phyloP scores from a whole-genome alignment of 2,888 invertebrate genomes.

The Coleophora deauratella region DNA sequence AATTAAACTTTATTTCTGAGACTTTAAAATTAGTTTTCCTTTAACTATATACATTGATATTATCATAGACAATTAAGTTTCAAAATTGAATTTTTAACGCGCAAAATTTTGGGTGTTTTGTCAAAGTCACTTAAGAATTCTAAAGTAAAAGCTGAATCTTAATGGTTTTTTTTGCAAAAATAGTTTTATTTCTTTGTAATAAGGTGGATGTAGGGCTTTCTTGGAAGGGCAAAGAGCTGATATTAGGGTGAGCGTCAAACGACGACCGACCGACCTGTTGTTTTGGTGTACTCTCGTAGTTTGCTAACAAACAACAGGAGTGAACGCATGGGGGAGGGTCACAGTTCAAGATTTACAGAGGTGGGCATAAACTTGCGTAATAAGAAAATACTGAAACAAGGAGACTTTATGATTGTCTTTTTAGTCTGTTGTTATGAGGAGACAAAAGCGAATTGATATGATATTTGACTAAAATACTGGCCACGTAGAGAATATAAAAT shows the following conservation, averaged over 20 bases:
- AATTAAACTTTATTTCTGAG: background rate
- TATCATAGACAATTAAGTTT: conserved; percentile 12
- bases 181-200: background rate
- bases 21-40: background rate
- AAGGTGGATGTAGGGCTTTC: background rate
- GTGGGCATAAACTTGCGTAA: too few relatives aligned
- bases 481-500: too few relatives aligned
- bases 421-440: too few relatives aligned
- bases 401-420: too few relatives aligned
- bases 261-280: conserved; percentile 9
- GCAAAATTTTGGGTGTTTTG: conserved; percentile 9
- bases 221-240: conserved; percentile 13
- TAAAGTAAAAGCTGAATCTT: background rate
- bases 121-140: conserved; percentile 8
- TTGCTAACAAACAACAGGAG: conserved; percentile 7
- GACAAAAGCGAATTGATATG: too few relatives aligned
- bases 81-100: conserved; percentile 12
- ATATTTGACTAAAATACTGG: too few relatives aligned
- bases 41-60: background rate
- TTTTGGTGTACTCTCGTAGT: conserved; percentile 10
- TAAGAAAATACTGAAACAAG: too few relatives aligned
- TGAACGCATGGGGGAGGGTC: conserved; percentile 1
- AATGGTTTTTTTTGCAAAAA: conserved; percentile 1
- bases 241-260: conserved; percentile 3
- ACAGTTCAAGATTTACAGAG: too few relatives aligned